Percentiles rank a stretch among this genome's conserved stretches.
phyloP scores from a whole-genome alignment of 2,113 vertebrate species.

The Crotalus viridis region DNA sequence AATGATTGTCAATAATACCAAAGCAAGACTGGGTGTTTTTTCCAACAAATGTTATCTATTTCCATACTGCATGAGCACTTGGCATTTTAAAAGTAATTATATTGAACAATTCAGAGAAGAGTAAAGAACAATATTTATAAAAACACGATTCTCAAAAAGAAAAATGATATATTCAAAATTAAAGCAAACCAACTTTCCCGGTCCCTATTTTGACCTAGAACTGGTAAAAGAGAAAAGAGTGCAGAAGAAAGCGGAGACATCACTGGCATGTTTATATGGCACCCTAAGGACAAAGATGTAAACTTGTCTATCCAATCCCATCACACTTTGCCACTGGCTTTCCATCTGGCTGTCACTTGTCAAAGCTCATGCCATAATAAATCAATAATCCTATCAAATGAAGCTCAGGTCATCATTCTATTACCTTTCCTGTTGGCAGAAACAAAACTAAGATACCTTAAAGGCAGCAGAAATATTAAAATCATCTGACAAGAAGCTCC shows the following conservation, averaged over 20 bases:
- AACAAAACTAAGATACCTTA: not conserved
- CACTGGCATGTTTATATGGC: not conserved
- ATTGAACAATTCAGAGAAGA: not conserved
- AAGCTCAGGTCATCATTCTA: not conserved
- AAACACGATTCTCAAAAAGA: not conserved
- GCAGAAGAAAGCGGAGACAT: not conserved
- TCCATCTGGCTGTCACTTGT: not conserved
- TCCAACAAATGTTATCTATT: not conserved
- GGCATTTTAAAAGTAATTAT: not conserved
- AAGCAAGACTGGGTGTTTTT: not conserved
- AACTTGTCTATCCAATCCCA: not conserved
- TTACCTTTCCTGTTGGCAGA: not conserved
- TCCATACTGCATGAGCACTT: not conserved
- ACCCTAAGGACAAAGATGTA: not conserved
- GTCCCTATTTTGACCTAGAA: not conserved
- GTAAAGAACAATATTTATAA: not conserved
- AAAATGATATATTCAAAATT: not conserved
- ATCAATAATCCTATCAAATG: not conserved
- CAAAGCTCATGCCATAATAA: conserved; percentile 1
- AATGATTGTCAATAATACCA: not conserved
- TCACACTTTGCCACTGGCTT: not conserved
- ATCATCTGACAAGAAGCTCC: not conserved
- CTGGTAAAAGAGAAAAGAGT: not conserved
- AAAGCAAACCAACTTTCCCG: not conserved
- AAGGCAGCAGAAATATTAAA: not conserved